These are phyloP conservation scores for Acanthosoma haemorrhoidale DNA, from an alignment of 2,888 invertebrate genomes.

Conservation along the genomic window DNA sequence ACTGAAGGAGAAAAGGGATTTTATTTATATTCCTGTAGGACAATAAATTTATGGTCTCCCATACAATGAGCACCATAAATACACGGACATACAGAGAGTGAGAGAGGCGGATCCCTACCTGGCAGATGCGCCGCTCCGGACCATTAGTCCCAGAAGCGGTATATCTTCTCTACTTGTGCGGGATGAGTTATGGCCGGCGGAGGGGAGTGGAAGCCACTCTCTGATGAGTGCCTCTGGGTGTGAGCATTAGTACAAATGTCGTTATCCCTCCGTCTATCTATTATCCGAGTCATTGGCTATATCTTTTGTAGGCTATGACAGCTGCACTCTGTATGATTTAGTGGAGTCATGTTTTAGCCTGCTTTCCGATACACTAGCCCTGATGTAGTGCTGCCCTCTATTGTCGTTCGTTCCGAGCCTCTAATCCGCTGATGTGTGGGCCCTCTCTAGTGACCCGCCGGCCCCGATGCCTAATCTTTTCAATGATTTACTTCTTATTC, in stretches of 20 bases:
- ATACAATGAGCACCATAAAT: background rate
- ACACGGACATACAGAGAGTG: background rate
- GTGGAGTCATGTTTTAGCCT: background rate
- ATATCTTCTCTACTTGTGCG: too few relatives aligned
- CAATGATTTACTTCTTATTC: too few relatives aligned
- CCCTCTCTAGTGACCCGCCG: background rate
- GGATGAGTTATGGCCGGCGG: background rate
- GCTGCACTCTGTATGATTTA: background rate
- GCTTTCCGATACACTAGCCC: background rate
- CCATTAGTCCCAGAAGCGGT: too few relatives aligned
- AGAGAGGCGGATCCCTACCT: too few relatives aligned
- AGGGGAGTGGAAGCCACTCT: background rate
- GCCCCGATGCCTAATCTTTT: too few relatives aligned
- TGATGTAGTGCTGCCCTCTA: slow-evolving; percentile 1
- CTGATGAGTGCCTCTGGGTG: too few relatives aligned
- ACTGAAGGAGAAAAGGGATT: background rate
- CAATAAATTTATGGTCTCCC: background rate
- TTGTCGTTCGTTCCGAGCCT: background rate
- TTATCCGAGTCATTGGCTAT: slow-evolving; percentile 1
- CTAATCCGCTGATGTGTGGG: background rate
- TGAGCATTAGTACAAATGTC: background rate
- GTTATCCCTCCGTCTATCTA: background rate
- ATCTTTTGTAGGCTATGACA: background rate
- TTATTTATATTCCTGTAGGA: background rate
- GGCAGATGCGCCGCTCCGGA: background rate